These are phyloP conservation scores for Dendrolimus kikuchii DNA, from an alignment of 1,140 invertebrate species.

Conservation along the genomic window DNA sequence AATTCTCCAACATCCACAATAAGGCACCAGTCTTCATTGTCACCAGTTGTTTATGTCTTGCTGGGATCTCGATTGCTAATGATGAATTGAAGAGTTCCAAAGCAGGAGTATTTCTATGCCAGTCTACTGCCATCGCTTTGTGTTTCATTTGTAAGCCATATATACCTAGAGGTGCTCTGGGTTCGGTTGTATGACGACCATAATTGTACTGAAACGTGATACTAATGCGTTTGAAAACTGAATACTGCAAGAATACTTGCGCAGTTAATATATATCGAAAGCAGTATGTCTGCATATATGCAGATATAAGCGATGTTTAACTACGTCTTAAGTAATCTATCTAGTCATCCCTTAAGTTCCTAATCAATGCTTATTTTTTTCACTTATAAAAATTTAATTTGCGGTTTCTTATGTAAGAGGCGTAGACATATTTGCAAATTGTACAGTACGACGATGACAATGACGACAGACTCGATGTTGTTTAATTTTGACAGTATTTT, in stretches of 20 bases:
- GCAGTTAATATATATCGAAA: no score
- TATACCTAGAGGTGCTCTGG: conserved; percentile 17
- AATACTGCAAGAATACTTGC: neutral
- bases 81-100: conserved; percentile 43
- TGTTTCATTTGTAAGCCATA: conserved; percentile 51
- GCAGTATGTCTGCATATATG: no score
- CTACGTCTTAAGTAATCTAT: no score
- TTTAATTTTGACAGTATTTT: no score
- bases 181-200: conserved; percentile 10
- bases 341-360: no score
- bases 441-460: no score
- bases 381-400: no score
- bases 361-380: no score
- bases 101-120: conserved; percentile 37
- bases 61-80: conserved; percentile 43
- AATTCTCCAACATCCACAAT: conserved; percentile 63
- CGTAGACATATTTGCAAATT: no score
- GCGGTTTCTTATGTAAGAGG: no score
- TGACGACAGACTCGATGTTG: no score
- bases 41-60: conserved; percentile 42
- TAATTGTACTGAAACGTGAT: conserved; percentile 37
- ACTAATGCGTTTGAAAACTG: neutral
- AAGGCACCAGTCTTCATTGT: conserved; percentile 57
- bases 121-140: conserved; percentile 46
- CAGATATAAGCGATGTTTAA: no score